Base-by-base conservation (phyloP, 2,113 vertebrate genomes). In the Okapia johnstoni region DNA sequence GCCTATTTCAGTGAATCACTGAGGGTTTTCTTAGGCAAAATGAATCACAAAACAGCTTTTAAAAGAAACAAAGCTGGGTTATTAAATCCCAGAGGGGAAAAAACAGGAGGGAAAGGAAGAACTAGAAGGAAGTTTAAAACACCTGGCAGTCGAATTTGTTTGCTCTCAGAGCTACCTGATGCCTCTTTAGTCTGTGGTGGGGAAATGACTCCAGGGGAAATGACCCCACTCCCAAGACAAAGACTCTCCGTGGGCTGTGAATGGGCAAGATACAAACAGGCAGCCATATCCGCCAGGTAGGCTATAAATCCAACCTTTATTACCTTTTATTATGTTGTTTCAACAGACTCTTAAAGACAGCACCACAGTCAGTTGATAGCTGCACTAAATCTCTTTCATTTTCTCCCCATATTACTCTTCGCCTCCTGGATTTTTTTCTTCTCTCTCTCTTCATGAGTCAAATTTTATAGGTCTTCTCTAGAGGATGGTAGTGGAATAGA, bases 321-420 rank as follows among this genome's bases (percentile, higher is more conserved):
- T 99, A 98, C 98, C 98, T 99, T 99, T 99, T 99, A 99, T 99
- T 99, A 99, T 99, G 99, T 99, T 99, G 98, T 99, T 99, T 99
- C 99, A 99, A 99, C 99, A 99, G 98, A 98, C 99, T 98, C 98
- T 99, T 99, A 99, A 99, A 99, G 98, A 98, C 98, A 98, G 98
- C 99, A 98, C 98, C 98, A 98, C 77, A 0, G 97, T 96, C 73
- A 0, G 97, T 98, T 99, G 98, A 99, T 99, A 96, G 98, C 98
- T 93, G 97, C 98, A 98, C 98, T 99, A 99, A 99, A 99, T 99
- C 98, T 98, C 97, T 97, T 98, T 97, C 98, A 97, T 98, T 99
- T 99, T 98, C 97, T 98, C 90, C 89, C 85, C 97, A 76, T 99
- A 99, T 98, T 99, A 99, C 97, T 98, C 98, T 98, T 17, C 61